Evolutionary conservation across 1,140 invertebrate genomes (phyloP), one percentile per base, ranked within the genome.

Genomic region (Elysia chlorotica): DNA sequence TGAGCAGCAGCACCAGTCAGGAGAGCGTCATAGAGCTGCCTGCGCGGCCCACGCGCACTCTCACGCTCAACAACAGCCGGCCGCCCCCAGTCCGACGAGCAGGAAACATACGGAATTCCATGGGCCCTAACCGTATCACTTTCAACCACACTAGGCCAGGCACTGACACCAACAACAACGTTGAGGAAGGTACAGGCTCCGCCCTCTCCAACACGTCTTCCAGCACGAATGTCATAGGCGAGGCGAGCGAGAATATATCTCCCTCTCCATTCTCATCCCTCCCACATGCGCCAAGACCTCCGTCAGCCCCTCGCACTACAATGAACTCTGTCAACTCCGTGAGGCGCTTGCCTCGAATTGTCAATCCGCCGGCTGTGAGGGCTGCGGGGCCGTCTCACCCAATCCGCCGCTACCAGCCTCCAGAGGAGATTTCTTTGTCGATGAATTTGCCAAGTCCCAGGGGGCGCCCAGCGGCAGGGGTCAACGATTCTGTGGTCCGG

Each of bases 281-380:
- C n/a, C n/a, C n/a, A n/a, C n/a, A n/a, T n/a, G 63, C 69, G 10
- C 69, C 69, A 36, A 61, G 69, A 28, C 69, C 69, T 17, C 69
- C 69, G 3, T 62, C 69, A 14, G 59, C 48, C 30, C 57, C 69
- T n/a, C 56, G 69, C 33, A 71, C 69, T 41, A 17, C 69, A 17
- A 35, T 59, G 48, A 71, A 63, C 37, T 17, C 28, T 33, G 67
- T 61, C 0, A 70, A 38, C 25, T 25, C 31, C 30, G n/a, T n/a
- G n/a, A 5, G 69, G 19, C 56, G 69, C 3, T 59, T 71, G 35
- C 62, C 36, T 30, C n/a, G 54, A 57, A 53, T 63, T 73, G 56
- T 54, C 1, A 41, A 65, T n/a, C 65, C 59, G 19, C 41, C 36
- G 23, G 65, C 63, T 56, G 56, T 28, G 10, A 38, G 48, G 30